These are phyloP conservation scores for Melanotaenia boesemani DNA, from an alignment of 2,797 vertebrate genomes.

Conservation along the genomic window DNA sequence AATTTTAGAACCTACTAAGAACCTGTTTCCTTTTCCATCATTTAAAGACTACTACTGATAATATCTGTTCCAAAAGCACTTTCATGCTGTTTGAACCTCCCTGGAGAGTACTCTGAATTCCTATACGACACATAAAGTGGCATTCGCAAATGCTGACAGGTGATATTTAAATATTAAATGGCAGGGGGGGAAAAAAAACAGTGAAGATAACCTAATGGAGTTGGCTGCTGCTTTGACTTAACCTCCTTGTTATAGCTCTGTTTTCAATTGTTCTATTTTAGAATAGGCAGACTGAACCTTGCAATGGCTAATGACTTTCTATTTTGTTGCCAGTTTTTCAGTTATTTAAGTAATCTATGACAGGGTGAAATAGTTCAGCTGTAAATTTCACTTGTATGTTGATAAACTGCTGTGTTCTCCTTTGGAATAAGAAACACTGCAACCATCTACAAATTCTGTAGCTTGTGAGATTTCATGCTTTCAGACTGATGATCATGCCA, in stretches of 20 bases:
- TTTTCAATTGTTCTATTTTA: background rate
- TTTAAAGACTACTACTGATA: background rate
- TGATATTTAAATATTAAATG: background rate
- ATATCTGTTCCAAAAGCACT: background rate
- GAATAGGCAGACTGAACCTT: background rate
- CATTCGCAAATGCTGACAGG: background rate
- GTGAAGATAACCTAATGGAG: background rate
- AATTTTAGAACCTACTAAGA: background rate
- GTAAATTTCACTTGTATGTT: background rate
- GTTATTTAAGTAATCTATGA: background rate
- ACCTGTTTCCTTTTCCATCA: background rate
- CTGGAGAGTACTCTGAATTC: background rate
- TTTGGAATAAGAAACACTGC: background rate
- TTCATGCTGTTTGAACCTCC: background rate
- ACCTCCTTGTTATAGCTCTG: background rate
- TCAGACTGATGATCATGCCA: slow-evolving; percentile 13
- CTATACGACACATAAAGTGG: background rate
- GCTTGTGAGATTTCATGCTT: background rate
- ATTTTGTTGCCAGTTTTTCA: background rate
- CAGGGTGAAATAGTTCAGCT: background rate
- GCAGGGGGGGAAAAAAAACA: background rate
- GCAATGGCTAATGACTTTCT: background rate
- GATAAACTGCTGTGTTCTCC: background rate
- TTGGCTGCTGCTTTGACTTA: background rate
- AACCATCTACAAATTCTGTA: background rate